phyloP scores from a whole-genome alignment of 23 tunicate species.

The Halocynthia aurantium region DNA sequence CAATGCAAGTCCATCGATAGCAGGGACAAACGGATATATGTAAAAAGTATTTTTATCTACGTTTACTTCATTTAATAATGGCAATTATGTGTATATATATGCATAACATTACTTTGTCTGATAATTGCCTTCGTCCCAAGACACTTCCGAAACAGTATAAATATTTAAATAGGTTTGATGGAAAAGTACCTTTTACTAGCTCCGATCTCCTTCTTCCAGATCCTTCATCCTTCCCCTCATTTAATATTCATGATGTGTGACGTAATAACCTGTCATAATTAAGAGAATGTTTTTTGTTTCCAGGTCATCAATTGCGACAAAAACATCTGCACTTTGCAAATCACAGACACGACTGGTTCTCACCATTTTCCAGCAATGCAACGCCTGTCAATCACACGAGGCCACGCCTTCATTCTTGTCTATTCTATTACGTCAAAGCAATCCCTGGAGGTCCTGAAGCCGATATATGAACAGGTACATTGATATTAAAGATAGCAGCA shows the following conservation, averaged over 20 bases:
- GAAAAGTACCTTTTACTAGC: too few relatives aligned
- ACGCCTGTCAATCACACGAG: conserved; percentile 39
- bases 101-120: too few relatives aligned
- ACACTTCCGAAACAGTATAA: too few relatives aligned
- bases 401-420: conserved; percentile 47
- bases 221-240: not conserved
- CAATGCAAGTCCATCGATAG: too few relatives aligned
- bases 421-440: conserved; percentile 40
- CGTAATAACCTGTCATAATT: not conserved
- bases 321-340: conserved; percentile 41
- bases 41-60: too few relatives aligned
- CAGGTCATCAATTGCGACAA: conserved; percentile 52
- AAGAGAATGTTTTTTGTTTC: not conserved
- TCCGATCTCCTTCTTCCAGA: too few relatives aligned
- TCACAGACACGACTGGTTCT: conserved; percentile 58
- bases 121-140: too few relatives aligned
- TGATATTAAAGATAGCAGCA: not conserved
- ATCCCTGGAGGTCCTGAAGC: conserved; percentile 27
- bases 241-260: not conserved
- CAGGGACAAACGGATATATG: too few relatives aligned
- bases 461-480: conserved; percentile 44
- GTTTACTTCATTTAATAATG: too few relatives aligned
- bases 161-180: too few relatives aligned
- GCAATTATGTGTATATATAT: too few relatives aligned
- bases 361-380: conserved; percentile 58